A percentile compares a stretch with the other conserved stretches of the same genome.
Conservation (phyloP, 2,888 invertebrate species). For the Tenodera sinensis region DNA sequence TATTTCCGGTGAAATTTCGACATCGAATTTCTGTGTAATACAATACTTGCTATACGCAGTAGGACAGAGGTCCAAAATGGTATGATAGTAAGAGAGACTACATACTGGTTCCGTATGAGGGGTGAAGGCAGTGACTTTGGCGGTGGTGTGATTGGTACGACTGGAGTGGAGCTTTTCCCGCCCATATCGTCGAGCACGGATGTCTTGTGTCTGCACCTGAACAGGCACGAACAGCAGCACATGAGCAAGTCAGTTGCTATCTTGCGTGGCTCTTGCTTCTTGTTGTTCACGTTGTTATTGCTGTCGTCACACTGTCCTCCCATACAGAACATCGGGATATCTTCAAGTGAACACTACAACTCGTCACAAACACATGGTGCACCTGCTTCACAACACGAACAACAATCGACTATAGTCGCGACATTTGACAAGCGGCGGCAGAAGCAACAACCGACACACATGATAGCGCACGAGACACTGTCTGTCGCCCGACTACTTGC, state of each 20-base stretch:
- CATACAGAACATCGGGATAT: not conserved
- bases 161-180: not conserved
- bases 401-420: no score
- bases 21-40: no score
- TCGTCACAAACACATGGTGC: no score
- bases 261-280: not conserved
- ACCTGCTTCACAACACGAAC: no score
- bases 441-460: no score
- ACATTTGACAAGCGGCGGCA: no score
- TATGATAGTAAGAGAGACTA: no score
- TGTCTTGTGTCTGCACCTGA: not conserved
- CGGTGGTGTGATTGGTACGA: not conserved
- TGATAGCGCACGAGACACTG: not conserved
- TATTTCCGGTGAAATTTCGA: no score
- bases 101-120: not conserved
- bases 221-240: conserved; percentile 7
- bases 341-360: no score
- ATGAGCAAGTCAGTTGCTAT: not conserved
- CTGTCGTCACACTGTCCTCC: not conserved
- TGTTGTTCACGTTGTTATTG: conserved; percentile 1
- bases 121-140: not conserved
- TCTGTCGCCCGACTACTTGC: not conserved
- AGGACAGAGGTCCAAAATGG: no score
- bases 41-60: no score
- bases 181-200: not conserved